Evolutionary conservation across 2,113 vertebrate species (phyloP).

Genomic region (Tetrao urogallus): DNA sequence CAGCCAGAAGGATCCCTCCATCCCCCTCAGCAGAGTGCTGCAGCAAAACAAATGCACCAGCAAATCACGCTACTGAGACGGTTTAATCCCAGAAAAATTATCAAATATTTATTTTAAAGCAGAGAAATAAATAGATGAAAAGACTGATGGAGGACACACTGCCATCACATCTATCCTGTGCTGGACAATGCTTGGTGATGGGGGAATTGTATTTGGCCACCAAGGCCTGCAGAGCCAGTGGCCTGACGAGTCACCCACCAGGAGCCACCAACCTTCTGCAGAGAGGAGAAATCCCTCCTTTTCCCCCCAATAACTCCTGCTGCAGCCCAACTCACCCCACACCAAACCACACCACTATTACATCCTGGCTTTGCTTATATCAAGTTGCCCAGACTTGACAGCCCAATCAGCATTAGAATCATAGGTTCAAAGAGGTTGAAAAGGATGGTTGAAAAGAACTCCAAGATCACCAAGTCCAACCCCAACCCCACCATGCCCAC

Average conservation of each 20-base stretch:
- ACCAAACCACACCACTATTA: fast-evolving
- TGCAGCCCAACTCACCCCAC: fast-evolving
- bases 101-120: constrained; percentile 54
- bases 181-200: neutral
- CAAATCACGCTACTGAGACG: constrained; percentile 11
- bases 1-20: neutral
- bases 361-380: neutral
- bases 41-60: constrained; percentile 8
- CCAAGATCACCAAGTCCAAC: too few relatives aligned
- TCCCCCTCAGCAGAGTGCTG: neutral
- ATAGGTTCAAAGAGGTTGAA: too few relatives aligned
- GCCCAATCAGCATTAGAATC: too few relatives aligned
- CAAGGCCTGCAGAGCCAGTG: neutral
- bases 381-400: neutral
- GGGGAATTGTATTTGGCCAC: neutral
- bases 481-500: too few relatives aligned
- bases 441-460: too few relatives aligned
- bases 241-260: neutral
- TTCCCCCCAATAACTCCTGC: neutral
- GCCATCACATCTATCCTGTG: neutral
- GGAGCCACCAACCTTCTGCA: neutral
- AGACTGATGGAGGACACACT: fast-evolving
- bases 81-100: constrained; percentile 9
- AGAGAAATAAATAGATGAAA: constrained; percentile 31
- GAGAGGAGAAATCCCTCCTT: neutral